Evolutionary conservation across 1,140 invertebrate species (phyloP), one percentile per base, ranked within the genome.

Genomic region (Heliconius congener): DNA sequence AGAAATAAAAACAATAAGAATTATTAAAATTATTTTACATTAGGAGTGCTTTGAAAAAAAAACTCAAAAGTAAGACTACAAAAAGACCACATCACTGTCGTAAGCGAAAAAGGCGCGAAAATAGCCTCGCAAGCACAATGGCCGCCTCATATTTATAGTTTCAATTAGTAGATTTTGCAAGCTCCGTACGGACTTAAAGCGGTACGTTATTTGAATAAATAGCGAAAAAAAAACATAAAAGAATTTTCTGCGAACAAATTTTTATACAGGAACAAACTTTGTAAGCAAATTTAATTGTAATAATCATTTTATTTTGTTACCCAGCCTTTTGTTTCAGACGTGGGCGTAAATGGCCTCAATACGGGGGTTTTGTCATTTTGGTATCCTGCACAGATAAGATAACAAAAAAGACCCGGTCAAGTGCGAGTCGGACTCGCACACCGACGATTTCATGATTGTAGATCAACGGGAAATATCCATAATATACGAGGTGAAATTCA

Each of bases 121-220:
- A 87, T 85, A 86, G 83, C 82, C 78, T 81, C 73, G 11, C 60
- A 80, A 86, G 84, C 79, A 87, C 89, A 87, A 89, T 85, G 87
- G 84, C 84, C 73, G 82, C 82, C 84, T 87, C 85, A 88, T 91
- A 93, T 91, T 91, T 93, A 91, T 91, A 91, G 89, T 93, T 90
- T 91, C 89, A 93, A 93, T 93, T 91, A 91, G 86, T 84, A 84
- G 84, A 83, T 79, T 88, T 88, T 85, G 87, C 89, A 89, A 87
- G 88, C 86, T 84, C 82, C 86, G 82, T 81, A 81, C 77, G 80
- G 73, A 82, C 81, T 85, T 84, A 82, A 84, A 79, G 80, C 82
- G 71, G 80, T 71, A 83, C 83, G 76, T 81, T 85, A 83, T 87
- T 87, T 86, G 81, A 83, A 87, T 85, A 86, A 81, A 82, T 84